These are phyloP conservation scores for Microctonus brassicae DNA, from an alignment of 2,888 invertebrate genomes.

Conservation along the genomic window DNA sequence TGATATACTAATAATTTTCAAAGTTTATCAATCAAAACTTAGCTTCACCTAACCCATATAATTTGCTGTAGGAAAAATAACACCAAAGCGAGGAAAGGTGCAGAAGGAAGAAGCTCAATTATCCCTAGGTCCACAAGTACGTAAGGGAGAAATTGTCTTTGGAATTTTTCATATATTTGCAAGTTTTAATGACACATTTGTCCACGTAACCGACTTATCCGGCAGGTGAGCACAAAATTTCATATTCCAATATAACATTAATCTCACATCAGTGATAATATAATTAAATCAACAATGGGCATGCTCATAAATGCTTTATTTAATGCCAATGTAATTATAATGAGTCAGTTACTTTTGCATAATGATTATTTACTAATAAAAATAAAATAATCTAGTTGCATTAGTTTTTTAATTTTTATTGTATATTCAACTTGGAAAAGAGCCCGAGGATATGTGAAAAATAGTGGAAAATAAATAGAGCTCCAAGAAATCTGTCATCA, in stretches of 20 bases:
- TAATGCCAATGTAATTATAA: too few relatives aligned
- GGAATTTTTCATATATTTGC: slow-evolving; percentile 99
- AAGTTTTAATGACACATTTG: slow-evolving; percentile 99
- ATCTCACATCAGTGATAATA: background rate
- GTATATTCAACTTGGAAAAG: background rate
- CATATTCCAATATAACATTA: background rate
- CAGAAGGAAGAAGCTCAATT: slow-evolving; percentile 98
- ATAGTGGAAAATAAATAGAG: background rate
- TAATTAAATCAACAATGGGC: slow-evolving; percentile 10
- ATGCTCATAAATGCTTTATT: slow-evolving; percentile 40
- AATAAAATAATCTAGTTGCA: too few relatives aligned
- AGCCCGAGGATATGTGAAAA: background rate
- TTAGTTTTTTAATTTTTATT: too few relatives aligned
- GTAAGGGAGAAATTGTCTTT: slow-evolving; percentile 97
- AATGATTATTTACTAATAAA: too few relatives aligned
- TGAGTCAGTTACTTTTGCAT: too few relatives aligned
- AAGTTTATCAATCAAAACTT: too few relatives aligned
- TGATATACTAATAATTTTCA: too few relatives aligned
- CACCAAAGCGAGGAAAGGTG: slow-evolving; percentile 97
- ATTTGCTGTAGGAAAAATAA: slow-evolving; percentile 81
- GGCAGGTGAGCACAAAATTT: slow-evolving; percentile 76
- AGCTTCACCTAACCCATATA: too few relatives aligned
- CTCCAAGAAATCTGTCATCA: background rate
- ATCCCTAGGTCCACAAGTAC: slow-evolving; percentile 94
- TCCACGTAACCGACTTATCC: slow-evolving; percentile 99